These are phyloP conservation scores for Xiphias gladius DNA, from an alignment of 2,113 vertebrate genomes.

Conservation along the genomic window DNA sequence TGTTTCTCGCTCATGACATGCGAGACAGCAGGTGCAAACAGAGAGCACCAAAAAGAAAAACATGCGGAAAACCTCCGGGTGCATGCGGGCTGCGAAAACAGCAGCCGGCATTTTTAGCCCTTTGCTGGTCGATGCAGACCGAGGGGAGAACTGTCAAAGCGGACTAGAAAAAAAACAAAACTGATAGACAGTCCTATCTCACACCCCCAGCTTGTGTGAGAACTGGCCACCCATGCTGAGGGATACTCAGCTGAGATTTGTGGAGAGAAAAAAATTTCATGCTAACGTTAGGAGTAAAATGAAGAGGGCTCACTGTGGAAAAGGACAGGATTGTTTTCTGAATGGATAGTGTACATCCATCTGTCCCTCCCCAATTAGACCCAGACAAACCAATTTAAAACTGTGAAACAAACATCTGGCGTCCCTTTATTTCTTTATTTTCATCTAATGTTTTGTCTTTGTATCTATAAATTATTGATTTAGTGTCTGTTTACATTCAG, in stretches of 20 bases:
- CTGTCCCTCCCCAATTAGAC: conserved; percentile 31
- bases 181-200: conserved; percentile 70
- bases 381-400: conserved; percentile 24
- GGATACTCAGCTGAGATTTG: conserved; percentile 65
- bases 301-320: conserved; percentile 5
- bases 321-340: conserved; percentile 23
- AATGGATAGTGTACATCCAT: conserved; percentile 13
- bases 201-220: conserved; percentile 62
- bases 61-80: conserved; percentile 39
- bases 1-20: conserved; percentile 41
- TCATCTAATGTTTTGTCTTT: conserved; percentile 16
- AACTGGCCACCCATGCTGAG: conserved; percentile 68
- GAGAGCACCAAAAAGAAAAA: conserved; percentile 27
- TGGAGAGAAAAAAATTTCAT: conserved; percentile 14
- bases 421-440: not conserved
- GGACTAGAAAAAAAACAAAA: conserved; percentile 8
- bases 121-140: conserved; percentile 48
- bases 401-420: conserved; percentile 34
- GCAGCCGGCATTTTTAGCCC: conserved; percentile 36
- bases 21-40: conserved; percentile 43
- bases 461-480: too few species aligned
- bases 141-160: conserved; percentile 55
- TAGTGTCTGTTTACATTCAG: too few species aligned
- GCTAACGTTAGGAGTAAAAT: conserved; percentile 54
- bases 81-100: conserved; percentile 40